A percentile compares a stretch with the other conserved stretches of the same genome.
Evolutionary conservation across 2,888 invertebrate genomes (phyloP).

Genomic region (Scaptomyza parva): DNA sequence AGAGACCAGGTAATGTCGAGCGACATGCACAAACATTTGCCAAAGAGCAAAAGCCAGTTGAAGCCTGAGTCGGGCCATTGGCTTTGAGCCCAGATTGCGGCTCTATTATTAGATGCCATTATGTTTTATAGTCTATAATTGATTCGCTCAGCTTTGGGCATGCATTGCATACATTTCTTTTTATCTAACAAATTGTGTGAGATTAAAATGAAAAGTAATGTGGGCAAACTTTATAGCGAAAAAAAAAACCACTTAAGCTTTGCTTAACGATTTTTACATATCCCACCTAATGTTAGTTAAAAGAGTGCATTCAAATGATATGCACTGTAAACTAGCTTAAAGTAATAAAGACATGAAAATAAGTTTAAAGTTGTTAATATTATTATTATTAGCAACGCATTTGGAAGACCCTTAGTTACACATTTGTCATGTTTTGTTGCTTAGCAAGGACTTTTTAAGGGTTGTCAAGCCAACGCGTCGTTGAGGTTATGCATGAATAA

Average conservation of each 20-base stretch:
- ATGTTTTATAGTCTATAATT: slow-evolving; percentile 84
- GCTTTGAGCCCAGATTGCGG: slow-evolving; percentile 67
- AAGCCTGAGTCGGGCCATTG: slow-evolving; percentile 33
- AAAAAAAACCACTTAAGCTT: slow-evolving; percentile 32
- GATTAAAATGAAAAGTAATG: slow-evolving; percentile 80
- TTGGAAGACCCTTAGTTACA: neutral
- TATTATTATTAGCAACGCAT: neutral
- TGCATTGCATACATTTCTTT: slow-evolving; percentile 71
- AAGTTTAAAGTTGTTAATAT: neutral
- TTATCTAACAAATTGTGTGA: slow-evolving; percentile 76
- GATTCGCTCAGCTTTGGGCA: slow-evolving; percentile 75
- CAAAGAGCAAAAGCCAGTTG: slow-evolving; percentile 24
- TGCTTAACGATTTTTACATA: slow-evolving; percentile 17
- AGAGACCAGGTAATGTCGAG: slow-evolving; percentile 61
- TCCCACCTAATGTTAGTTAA: slow-evolving; percentile 7
- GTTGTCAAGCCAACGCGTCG: slow-evolving; percentile 36
- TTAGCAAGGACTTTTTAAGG: slow-evolving; percentile 2
- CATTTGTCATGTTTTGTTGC: slow-evolving; percentile 20
- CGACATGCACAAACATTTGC: slow-evolving; percentile 60
- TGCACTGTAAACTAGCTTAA: neutral
- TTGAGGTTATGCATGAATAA: slow-evolving; percentile 21
- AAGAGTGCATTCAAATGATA: slow-evolving; percentile 1
- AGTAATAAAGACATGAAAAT: neutral
- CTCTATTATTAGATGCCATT: slow-evolving; percentile 85
- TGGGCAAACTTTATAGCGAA: slow-evolving; percentile 32